Conservation (phyloP, 2,113 vertebrate genomes). For the Equus quagga region DNA sequence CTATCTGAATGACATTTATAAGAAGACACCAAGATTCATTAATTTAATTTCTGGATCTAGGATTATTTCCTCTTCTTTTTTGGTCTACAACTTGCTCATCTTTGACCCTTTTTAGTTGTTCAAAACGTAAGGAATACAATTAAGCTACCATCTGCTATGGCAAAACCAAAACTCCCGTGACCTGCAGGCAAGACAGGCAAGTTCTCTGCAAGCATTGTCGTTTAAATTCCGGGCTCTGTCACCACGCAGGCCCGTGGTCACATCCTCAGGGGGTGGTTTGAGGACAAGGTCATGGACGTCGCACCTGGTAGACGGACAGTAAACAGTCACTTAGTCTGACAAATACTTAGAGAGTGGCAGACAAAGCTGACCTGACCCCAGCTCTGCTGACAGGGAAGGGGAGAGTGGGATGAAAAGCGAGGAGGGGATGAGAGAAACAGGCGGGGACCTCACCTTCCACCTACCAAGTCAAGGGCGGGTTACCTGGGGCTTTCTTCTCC, state of each 20-base stretch:
- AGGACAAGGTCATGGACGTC: neutral
- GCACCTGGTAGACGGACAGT: neutral
- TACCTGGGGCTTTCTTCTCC: neutral
- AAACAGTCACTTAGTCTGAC: neutral
- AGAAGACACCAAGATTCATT: conserved; percentile 14
- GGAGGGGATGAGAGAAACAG: neutral
- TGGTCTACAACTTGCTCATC: neutral
- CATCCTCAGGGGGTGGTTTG: neutral
- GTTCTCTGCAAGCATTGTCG: neutral
- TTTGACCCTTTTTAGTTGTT: neutral
- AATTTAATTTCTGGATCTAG: conserved; percentile 18
- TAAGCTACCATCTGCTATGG: neutral
- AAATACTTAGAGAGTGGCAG: neutral
- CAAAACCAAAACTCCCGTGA: neutral
- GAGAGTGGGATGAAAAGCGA: neutral
- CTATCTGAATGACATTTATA: neutral
- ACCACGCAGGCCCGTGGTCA: neutral
- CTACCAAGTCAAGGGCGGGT: neutral
- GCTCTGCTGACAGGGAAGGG: neutral
- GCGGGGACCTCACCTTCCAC: neutral
- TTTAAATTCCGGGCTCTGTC: conserved; percentile 3
- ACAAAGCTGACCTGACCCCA: neutral
- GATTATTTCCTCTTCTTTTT: conserved; percentile 3
- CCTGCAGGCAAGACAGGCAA: neutral
- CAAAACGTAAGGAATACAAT: conserved; percentile 6